A percentile compares a stretch with the other conserved stretches of the same genome.
phyloP scores from a whole-genome alignment of 2,797 vertebrate genomes.

The Sarcophilus harrisii region DNA sequence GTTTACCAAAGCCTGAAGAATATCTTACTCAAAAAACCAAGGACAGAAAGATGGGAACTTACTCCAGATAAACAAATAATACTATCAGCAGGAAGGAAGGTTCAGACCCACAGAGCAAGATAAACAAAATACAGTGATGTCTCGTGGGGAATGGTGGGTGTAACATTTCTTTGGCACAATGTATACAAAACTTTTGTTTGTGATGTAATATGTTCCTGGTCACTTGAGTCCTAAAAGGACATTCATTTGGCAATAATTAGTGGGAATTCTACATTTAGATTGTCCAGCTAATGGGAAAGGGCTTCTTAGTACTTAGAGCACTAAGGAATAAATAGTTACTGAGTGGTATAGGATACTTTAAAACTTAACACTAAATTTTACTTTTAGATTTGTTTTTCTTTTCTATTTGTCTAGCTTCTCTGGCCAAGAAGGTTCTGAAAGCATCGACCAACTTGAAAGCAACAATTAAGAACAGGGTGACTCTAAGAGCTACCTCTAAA shows the following conservation, averaged over 20 bases:
- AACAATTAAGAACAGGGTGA: neutral
- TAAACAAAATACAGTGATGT: conserved; percentile 40
- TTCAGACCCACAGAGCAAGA: neutral
- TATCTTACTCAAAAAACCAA: neutral
- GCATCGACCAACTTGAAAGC: neutral
- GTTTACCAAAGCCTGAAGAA: neutral
- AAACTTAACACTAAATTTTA: neutral
- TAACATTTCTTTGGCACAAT: neutral
- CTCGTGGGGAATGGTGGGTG: neutral
- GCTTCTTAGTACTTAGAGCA: neutral
- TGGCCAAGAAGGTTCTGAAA: neutral
- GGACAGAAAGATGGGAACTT: neutral
- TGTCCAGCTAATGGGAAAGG: neutral
- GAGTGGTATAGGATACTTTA: conserved; percentile 24
- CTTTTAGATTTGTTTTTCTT: neutral
- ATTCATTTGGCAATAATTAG: neutral
- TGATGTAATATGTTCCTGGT: neutral
- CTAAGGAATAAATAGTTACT: neutral
- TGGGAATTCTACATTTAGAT: neutral
- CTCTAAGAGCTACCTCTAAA: neutral
- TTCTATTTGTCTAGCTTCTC: neutral
- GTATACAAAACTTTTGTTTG: neutral
- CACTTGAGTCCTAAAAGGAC: conserved; percentile 13
- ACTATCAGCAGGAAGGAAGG: neutral
- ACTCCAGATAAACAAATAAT: conserved; percentile 23